phyloP scores from a whole-genome alignment of 1,140 invertebrate genomes.

The Psix sp. region DNA sequence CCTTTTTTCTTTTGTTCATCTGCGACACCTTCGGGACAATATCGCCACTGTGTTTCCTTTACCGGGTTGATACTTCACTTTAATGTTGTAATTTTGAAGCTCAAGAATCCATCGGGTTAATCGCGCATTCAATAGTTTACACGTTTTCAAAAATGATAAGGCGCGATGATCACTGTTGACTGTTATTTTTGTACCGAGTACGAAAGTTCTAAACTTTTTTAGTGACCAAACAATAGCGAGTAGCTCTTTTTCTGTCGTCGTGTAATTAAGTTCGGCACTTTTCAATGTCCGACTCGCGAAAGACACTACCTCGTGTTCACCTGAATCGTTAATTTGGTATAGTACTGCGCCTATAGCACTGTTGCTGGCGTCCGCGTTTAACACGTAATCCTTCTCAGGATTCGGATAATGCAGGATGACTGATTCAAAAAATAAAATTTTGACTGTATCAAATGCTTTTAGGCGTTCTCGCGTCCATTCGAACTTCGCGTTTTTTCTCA shows the following conservation, averaged over 20 bases:
- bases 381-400: not conserved
- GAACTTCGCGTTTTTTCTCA: slow-evolving; percentile 1
- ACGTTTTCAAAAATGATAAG: slow-evolving; percentile 13
- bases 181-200: slow-evolving; percentile 6
- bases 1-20: not conserved
- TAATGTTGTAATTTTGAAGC: slow-evolving; percentile 60
- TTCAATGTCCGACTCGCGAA: slow-evolving; percentile 7
- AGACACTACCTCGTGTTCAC: not conserved
- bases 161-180: slow-evolving; percentile 29
- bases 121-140: slow-evolving; percentile 6
- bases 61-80: slow-evolving; percentile 58
- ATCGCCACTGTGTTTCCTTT: slow-evolving; percentile 59
- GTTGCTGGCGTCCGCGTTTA: slow-evolving; percentile 1
- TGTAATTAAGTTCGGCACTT: not conserved
- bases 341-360: not conserved
- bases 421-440: slow-evolving; percentile 10
- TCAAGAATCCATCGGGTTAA: slow-evolving; percentile 62
- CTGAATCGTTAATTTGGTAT: slow-evolving; percentile 1
- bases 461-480: slow-evolving; percentile 6
- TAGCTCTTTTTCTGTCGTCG: slow-evolving; percentile 11
- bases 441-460: slow-evolving; percentile 3
- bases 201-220: slow-evolving; percentile 22
- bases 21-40: not conserved
- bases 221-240: slow-evolving; percentile 8
- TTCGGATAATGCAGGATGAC: slow-evolving; percentile 21